Evolutionary conservation across 2,797 vertebrate species (phyloP), one percentile per base, ranked within the genome.

Genomic region (Myotis vivesi): DNA sequence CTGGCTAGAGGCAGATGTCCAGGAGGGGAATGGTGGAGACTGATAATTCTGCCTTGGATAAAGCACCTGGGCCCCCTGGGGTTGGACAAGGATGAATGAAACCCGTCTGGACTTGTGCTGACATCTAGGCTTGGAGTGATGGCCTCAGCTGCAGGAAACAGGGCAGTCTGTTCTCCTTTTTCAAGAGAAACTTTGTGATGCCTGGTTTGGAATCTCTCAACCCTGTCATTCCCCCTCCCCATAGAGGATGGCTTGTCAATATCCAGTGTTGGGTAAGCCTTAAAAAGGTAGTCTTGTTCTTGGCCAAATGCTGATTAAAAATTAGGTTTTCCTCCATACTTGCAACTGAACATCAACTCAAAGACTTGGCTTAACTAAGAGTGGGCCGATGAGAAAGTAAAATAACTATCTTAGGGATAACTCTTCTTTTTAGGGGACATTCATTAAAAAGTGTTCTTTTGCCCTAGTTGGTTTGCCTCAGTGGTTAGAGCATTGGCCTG

Each of bases 71-170:
- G 71, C 64, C 95, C 92, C 95, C 95, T 49, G 87, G 93, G 86
- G 96, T 93, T 95, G 90, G 85, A 93, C 88, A 81, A 88, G 95
- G 95, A 92, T 96, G 86, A 96, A 95, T 95, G 90, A 95, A 95
- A 81, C 86, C 75, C 84, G 85, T 72, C 94, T 83, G 91, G 86
- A 92, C 90, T 92, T 92, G 66, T 92, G 95, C 87, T 95, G 94
- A 96, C 95, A 94, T 94, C 94, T 44, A 55, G 95, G 87, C 91
- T 95, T 59, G 73, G 82, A 87, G 97, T 76, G 79, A 93, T 92
- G 81, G 89, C 38, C 4, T 94, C 33, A 62, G 86, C 92, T 2
- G 9, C 38, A 5, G 89, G 88, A 90, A 92, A 92, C 86, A 55
- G 83, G 86, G 46, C 69, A 82, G 44, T 85, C 94, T 92, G 77